Conservation (phyloP, 2,113 vertebrate genomes). For the Phasianus colchicus region DNA sequence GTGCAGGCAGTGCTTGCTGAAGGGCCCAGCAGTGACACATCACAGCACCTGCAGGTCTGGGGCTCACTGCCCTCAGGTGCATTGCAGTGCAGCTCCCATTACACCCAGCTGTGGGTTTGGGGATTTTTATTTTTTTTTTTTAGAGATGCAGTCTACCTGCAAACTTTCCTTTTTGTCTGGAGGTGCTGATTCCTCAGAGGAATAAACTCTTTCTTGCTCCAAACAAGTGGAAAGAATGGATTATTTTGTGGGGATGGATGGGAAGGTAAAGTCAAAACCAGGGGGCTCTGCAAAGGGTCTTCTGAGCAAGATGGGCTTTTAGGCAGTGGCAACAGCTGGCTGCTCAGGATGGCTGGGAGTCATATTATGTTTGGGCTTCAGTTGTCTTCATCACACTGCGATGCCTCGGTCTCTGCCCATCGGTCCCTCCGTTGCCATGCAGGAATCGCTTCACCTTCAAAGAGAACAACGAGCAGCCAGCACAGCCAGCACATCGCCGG, state of each 20-base stretch:
- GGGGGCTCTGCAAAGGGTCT: neutral
- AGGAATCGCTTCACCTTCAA: slow-evolving; percentile 30
- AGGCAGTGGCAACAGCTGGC: fast-evolving
- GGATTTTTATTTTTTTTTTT: neutral
- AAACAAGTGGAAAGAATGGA: neutral
- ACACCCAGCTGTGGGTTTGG: neutral
- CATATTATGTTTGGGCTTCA: neutral
- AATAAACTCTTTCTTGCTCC: neutral
- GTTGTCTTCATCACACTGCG: neutral
- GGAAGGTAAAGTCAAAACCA: neutral
- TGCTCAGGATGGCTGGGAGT: neutral
- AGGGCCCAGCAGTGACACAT: neutral
- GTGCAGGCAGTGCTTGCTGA: neutral
- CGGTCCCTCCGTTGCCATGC: slow-evolving; percentile 5
- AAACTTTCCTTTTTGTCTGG: neutral
- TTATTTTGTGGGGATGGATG: neutral
- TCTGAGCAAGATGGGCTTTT: neutral
- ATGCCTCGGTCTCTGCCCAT: neutral
- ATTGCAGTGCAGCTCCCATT: neutral
- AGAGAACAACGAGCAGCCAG: neutral
- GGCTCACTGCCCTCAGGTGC: neutral
- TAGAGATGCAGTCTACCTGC: neutral
- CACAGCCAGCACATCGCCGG: neutral
- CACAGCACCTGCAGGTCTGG: neutral
- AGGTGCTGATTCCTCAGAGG: neutral